Evolutionary conservation across 2,797 vertebrate species (phyloP).

Genomic region (Eleutherodactylus coqui): DNA sequence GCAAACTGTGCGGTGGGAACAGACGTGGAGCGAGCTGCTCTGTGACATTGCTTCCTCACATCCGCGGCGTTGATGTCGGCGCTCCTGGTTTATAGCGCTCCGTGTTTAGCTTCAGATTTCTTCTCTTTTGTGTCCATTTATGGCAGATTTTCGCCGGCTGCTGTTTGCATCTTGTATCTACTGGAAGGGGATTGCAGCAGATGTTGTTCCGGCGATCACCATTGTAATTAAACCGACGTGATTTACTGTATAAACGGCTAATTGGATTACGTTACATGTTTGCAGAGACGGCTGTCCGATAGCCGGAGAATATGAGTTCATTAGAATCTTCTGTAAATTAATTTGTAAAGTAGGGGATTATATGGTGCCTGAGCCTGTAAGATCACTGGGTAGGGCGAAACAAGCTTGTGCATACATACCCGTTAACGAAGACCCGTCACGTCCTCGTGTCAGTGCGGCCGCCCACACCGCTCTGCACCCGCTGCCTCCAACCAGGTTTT

Average conservation of each 20-base stretch:
- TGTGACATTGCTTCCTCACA: not conserved
- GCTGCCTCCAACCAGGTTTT: too few species aligned
- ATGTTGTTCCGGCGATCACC: not conserved
- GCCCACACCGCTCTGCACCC: too few species aligned
- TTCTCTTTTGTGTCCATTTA: conserved; percentile 16
- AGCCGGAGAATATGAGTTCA: not conserved
- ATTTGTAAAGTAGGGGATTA: not conserved
- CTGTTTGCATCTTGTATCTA: not conserved
- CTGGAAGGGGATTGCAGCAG: not conserved
- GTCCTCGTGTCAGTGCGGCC: too few species aligned
- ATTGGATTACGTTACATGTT: not conserved
- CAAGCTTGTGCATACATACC: too few species aligned
- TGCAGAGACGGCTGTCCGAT: not conserved
- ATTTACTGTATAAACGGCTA: not conserved
- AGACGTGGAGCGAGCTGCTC: not conserved
- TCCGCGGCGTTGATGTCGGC: not conserved
- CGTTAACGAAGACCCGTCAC: too few species aligned
- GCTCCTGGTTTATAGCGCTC: not conserved
- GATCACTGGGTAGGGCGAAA: too few species aligned
- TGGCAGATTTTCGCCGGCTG: not conserved
- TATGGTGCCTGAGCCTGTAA: too few species aligned
- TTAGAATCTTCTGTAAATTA: not conserved
- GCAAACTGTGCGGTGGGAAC: not conserved
- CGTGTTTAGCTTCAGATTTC: conserved; percentile 13
- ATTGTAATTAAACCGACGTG: not conserved